phyloP scores from a whole-genome alignment of 2,888 invertebrate genomes.

The Halictus ligatus region DNA sequence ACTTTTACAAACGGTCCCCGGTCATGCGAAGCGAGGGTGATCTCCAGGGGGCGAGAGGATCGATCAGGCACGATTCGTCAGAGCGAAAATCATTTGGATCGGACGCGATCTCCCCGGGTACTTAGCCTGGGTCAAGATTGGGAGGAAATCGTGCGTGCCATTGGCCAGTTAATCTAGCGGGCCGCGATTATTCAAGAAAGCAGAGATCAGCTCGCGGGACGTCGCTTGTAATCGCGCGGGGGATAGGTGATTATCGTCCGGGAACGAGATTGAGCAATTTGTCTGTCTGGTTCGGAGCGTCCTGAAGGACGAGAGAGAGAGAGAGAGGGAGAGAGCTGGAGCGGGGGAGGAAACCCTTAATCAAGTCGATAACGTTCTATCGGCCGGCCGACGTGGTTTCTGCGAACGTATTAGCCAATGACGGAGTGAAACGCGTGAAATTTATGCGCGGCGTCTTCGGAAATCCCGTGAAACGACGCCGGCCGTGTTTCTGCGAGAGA shows the following conservation, averaged over 20 bases:
- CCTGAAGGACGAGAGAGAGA: not conserved
- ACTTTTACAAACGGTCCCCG: not conserved
- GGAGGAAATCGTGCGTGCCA: not conserved
- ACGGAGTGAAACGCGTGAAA: not conserved
- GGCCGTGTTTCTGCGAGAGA: constrained; percentile 10
- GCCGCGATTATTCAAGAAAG: not conserved
- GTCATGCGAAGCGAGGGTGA: not conserved
- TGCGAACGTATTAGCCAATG: constrained; percentile 6
- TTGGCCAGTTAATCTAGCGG: not conserved
- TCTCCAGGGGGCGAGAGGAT: not conserved
- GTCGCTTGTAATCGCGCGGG: not conserved
- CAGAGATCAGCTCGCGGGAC: not conserved
- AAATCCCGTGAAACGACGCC: constrained; percentile 15
- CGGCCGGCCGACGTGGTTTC: constrained; percentile 9
- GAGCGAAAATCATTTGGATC: not conserved
- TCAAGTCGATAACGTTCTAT: constrained; percentile 1
- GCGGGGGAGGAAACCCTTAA: constrained; percentile 8
- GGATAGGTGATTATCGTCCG: constrained; percentile 14
- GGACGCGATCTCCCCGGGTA: not conserved
- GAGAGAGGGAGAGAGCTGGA: no score
- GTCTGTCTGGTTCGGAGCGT: constrained; percentile 5
- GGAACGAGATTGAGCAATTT: constrained; percentile 33
- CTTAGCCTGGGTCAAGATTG: not conserved
- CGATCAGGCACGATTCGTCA: not conserved
- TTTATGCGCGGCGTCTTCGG: not conserved